Percentiles rank a stretch among this genome's conserved stretches.
Conservation (phyloP, 2,797 vertebrate species). For the Periophthalmus magnuspinnatus region DNA sequence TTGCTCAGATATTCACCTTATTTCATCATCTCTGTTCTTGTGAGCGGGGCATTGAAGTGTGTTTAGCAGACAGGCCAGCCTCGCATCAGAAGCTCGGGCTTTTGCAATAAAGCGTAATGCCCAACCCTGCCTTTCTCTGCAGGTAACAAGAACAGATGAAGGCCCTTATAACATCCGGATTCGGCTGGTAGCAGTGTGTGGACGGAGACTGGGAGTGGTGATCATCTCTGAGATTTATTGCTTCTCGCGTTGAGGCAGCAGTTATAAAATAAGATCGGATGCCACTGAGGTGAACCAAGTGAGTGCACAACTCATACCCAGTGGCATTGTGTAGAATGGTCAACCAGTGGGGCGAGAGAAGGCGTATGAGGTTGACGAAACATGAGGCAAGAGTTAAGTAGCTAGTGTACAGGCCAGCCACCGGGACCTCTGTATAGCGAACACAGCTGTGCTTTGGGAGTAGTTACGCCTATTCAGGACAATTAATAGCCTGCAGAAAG, state of each 20-base stretch:
- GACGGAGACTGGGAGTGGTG: slow-evolving; percentile 58
- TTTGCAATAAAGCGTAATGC: slow-evolving; percentile 73
- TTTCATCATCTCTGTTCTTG: slow-evolving; percentile 76
- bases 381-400: slow-evolving; percentile 70
- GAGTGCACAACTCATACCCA: slow-evolving; percentile 51
- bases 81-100: slow-evolving; percentile 62
- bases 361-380: slow-evolving; percentile 77
- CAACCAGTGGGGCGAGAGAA: slow-evolving; percentile 47
- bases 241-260: slow-evolving; percentile 57
- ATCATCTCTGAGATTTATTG: slow-evolving; percentile 70
- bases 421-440: slow-evolving; percentile 62
- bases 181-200: slow-evolving; percentile 47
- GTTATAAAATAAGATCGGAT: slow-evolving; percentile 59
- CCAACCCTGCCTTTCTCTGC: slow-evolving; percentile 68
- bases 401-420: slow-evolving; percentile 57
- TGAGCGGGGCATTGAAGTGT: slow-evolving; percentile 68
- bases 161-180: slow-evolving; percentile 52
- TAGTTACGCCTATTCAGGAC: slow-evolving; percentile 73
- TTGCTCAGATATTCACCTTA: slow-evolving; percentile 75
- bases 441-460: slow-evolving; percentile 56
- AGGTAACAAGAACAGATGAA: slow-evolving; percentile 79
- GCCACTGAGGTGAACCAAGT: slow-evolving; percentile 57
- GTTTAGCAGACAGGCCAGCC: slow-evolving; percentile 69
- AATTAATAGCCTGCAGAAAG: slow-evolving; percentile 75
- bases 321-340: slow-evolving; percentile 54